Conservation (phyloP, 2,113 vertebrate species). For the Meles meles region DNA sequence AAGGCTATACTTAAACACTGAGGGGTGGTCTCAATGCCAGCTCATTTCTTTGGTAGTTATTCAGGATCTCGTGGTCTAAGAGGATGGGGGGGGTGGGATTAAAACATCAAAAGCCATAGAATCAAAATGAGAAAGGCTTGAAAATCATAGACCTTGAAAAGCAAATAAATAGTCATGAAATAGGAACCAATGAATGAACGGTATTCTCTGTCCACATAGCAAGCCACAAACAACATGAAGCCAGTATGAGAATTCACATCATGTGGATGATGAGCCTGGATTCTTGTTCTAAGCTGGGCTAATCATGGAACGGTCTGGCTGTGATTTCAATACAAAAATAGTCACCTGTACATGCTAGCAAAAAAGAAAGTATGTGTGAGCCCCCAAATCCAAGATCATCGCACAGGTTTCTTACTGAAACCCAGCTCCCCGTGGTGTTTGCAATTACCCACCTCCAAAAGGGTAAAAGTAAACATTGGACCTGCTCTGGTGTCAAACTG, state of each 20-base stretch:
- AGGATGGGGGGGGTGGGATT: not conserved
- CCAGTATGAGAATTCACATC: not conserved
- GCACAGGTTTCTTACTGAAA: not conserved
- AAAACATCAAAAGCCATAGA: conserved; percentile 30
- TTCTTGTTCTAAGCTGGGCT: not conserved
- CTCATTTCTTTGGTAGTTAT: conserved; percentile 43
- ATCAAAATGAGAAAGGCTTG: not conserved
- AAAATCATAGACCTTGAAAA: not conserved
- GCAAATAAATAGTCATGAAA: not conserved
- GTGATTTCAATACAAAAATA: conserved; percentile 6
- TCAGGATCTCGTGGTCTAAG: conserved; percentile 58
- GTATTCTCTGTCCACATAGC: not conserved
- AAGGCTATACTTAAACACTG: conserved; percentile 65
- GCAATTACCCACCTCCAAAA: conserved; percentile 74
- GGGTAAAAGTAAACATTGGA: conserved; percentile 82
- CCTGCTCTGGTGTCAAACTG: conserved; percentile 91
- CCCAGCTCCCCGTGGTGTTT: conserved; percentile 1
- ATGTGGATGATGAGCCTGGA: not conserved
- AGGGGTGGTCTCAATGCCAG: conserved; percentile 60
- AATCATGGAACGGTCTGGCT: not conserved
- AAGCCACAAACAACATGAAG: not conserved
- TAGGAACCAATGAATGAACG: not conserved
- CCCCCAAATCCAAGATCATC: not conserved
- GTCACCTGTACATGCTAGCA: not conserved
- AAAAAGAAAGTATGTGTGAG: not conserved